Base-by-base conservation (phyloP, 1,140 invertebrate species). In the Akabosia matsudoensis region DNA sequence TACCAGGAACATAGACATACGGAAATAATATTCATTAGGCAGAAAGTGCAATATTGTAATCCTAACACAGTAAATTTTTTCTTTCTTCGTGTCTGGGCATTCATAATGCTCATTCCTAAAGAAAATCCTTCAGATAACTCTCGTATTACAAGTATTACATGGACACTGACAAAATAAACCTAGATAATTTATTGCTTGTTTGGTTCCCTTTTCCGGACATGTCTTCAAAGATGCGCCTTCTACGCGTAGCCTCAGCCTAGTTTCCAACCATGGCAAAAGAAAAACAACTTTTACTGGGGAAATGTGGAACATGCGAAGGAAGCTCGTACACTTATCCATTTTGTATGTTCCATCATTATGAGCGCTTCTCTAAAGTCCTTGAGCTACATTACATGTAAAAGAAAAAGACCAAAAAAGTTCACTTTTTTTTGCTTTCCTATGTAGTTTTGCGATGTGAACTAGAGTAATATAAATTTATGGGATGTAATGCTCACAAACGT, bases 321-420 rank as follows among this genome's bases (percentile, higher is more conserved):
- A 67, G 61, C 24, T n/a, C n/a, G n/a, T n/a, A n/a, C n/a, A n/a
- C n/a, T n/a, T n/a, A 13, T 28, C 61, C 28, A 18, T 67, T 67
- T 30, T 67, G 22, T 7, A 30, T 3, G 30, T 30, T 7, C 22
- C 30, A 28, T 67, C 61, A 61, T 45, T 45, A 7, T 45, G 18
- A 10, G 37, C 54, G 14, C 54, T 56, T 56, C 54, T 31, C 4
- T 10, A 67, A 67, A 67, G 61, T 67, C 61, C 61, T 67, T 67
- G 61, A 67, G 61, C 61, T 67, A 67, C 61, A 61, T 61, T 61
- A 22, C 7, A 24, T n/a, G 22, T 16, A n/a, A n/a, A 7, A 67
- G 61, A 67, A 22, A 31, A 24, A 16, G 24, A 22, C 13, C 13
- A 56, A 10, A 56, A 56, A 56, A 56, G 54, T 56, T 56, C 24